A percentile compares a stretch with the other conserved stretches of the same genome.
Conservation (phyloP, 2,113 vertebrate species). For the Gambusia affinis region DNA sequence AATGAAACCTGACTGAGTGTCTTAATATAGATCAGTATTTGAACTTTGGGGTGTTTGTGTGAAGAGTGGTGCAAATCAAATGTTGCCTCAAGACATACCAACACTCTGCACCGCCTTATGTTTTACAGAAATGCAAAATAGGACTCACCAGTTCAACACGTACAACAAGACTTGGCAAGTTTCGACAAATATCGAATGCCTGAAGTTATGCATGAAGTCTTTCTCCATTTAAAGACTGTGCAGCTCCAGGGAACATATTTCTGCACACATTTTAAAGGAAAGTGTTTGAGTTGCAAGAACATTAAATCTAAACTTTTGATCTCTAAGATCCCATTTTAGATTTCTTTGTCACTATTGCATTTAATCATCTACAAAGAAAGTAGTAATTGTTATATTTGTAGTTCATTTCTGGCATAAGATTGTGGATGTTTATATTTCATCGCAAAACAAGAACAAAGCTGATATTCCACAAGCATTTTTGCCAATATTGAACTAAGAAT, state of each 20-base stretch:
- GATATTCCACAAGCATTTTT: too few species aligned
- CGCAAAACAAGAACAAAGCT: background rate
- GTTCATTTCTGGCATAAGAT: background rate
- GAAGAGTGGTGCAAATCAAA: background rate
- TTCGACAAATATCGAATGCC: conserved; percentile 37
- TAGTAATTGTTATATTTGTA: too few species aligned
- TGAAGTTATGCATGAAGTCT: conserved; percentile 52
- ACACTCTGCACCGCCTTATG: background rate
- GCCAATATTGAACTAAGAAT: background rate
- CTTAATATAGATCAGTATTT: background rate
- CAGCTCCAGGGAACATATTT: conserved; percentile 36
- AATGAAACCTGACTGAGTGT: background rate
- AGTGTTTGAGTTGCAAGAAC: background rate
- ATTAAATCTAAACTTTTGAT: background rate
- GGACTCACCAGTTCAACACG: background rate
- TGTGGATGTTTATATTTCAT: too few species aligned
- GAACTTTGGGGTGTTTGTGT: background rate
- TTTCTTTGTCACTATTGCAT: too few species aligned
- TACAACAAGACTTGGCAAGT: conserved; percentile 54
- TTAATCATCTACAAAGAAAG: too few species aligned
- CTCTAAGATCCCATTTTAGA: background rate
- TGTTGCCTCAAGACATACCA: background rate
- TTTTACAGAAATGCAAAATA: conserved; percentile 6
- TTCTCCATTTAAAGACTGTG: conserved; percentile 17
- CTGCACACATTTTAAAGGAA: background rate